Conservation (phyloP, 2,113 vertebrate genomes). For the Eudyptes chrysolophus region DNA sequence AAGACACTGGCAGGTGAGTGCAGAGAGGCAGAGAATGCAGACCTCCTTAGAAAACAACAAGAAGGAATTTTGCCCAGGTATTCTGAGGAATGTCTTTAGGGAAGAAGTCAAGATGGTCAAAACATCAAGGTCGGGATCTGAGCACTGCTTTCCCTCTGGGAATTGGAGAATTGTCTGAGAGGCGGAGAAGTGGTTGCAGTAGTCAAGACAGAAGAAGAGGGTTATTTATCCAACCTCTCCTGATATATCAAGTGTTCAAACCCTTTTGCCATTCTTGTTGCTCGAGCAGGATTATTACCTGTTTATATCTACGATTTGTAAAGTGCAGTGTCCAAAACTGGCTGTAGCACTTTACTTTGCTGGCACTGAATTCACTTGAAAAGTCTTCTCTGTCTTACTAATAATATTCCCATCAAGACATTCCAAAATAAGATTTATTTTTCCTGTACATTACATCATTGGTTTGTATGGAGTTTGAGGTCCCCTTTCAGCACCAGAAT, state of each 20-base stretch:
- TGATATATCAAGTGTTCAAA: neutral
- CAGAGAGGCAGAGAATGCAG: neutral
- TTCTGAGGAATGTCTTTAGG: neutral
- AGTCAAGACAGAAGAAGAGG: neutral
- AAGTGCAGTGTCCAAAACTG: neutral
- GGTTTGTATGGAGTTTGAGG: neutral
- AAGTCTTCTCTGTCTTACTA: neutral
- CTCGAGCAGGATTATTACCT: neutral
- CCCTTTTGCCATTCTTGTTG: neutral
- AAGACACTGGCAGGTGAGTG: neutral
- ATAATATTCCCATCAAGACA: neutral
- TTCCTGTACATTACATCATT: neutral
- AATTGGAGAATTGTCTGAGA: neutral
- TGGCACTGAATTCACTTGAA: neutral
- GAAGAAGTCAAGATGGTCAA: neutral
- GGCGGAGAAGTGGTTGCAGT: neutral
- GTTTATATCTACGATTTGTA: neutral
- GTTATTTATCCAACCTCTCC: neutral
- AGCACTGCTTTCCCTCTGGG: neutral
- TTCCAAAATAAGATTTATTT: neutral
- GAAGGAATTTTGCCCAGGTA: neutral
- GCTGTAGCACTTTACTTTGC: neutral
- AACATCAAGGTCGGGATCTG: neutral
- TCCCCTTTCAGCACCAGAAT: neutral
- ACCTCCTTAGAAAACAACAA: neutral